These are phyloP conservation scores for Amphibalanus amphitrite DNA, from an alignment of 1,140 invertebrate genomes.

Conservation along the genomic window DNA sequence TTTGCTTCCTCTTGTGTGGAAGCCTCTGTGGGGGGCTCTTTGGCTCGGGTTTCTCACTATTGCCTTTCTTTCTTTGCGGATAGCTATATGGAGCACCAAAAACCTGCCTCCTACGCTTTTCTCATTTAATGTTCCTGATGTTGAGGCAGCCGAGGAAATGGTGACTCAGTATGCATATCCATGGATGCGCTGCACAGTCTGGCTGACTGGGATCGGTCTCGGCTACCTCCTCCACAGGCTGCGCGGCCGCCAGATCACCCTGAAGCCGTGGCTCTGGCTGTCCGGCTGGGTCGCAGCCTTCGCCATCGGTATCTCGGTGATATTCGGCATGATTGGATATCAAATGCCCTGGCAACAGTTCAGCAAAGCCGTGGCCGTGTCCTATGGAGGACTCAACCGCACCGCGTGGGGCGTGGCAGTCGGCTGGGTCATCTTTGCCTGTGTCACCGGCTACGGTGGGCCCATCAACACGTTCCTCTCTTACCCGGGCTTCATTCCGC, in stretches of 20 bases:
- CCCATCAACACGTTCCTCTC: constrained; percentile 52
- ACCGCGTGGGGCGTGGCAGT: constrained; percentile 40
- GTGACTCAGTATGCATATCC: constrained; percentile 4
- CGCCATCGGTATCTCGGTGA: constrained; percentile 8
- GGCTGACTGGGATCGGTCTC: constrained; percentile 6
- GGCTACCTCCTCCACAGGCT: constrained; percentile 5
- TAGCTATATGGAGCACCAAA: not conserved
- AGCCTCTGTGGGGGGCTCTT: not conserved
- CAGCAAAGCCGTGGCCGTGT: constrained; percentile 24
- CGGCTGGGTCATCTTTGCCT: constrained; percentile 54
- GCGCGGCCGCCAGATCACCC: not conserved
- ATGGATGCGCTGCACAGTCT: constrained; percentile 7
- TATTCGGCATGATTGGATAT: constrained; percentile 13
- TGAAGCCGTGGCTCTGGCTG: not conserved
- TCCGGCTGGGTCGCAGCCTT: constrained; percentile 12
- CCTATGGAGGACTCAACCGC: constrained; percentile 42
- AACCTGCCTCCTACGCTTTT: not conserved
- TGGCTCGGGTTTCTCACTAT: not conserved
- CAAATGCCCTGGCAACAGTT: not conserved
- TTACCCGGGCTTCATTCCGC: constrained; percentile 55
- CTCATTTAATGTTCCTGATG: no score
- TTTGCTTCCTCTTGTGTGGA: not conserved
- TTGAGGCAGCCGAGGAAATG: not conserved
- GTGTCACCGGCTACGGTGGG: constrained; percentile 40
- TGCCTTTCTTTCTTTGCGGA: not conserved